phyloP scores from a whole-genome alignment of 2,113 vertebrate genomes.

The Salvelinus alpinus region DNA sequence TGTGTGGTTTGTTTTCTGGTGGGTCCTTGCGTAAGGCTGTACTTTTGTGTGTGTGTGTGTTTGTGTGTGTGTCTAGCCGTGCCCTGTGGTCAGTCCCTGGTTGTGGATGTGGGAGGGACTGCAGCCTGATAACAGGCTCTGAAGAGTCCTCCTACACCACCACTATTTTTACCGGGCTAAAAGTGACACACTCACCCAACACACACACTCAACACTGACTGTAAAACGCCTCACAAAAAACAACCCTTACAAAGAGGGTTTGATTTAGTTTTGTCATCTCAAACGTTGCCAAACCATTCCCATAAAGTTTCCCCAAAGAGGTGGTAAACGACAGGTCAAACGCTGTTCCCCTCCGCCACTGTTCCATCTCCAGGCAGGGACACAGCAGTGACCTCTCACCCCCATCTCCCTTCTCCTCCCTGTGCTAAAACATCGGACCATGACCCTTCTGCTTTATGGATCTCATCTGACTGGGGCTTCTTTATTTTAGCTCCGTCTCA shows the following conservation, averaged over 20 bases:
- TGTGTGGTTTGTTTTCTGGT: constrained; percentile 9
- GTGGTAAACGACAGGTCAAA: not conserved
- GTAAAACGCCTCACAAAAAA: constrained; percentile 46
- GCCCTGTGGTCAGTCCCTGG: constrained; percentile 67
- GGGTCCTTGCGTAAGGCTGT: constrained; percentile 3
- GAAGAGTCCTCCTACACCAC: constrained; percentile 71
- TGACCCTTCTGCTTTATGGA: constrained; percentile 6
- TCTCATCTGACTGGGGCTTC: constrained; percentile 18
- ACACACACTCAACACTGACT: constrained; percentile 24
- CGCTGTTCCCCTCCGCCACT: not conserved
- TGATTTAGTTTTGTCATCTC: constrained; percentile 38
- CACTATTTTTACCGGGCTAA: constrained; percentile 73
- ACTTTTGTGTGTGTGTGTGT: not conserved
- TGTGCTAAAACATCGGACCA: not conserved
- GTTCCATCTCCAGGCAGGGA: not conserved
- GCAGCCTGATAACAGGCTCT: constrained; percentile 74
- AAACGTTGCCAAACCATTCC: not conserved
- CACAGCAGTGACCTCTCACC: not conserved
- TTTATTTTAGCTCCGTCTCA: constrained; percentile 36
- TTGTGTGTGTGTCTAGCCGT: constrained; percentile 8
- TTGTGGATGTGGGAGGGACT: constrained; percentile 70
- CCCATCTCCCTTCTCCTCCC: not conserved
- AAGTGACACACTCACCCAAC: constrained; percentile 53
- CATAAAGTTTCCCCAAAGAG: not conserved
- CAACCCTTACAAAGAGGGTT: constrained; percentile 37